phyloP scores from a whole-genome alignment of 1,140 invertebrate genomes.

The Phymorhynchus buccinoides region DNA sequence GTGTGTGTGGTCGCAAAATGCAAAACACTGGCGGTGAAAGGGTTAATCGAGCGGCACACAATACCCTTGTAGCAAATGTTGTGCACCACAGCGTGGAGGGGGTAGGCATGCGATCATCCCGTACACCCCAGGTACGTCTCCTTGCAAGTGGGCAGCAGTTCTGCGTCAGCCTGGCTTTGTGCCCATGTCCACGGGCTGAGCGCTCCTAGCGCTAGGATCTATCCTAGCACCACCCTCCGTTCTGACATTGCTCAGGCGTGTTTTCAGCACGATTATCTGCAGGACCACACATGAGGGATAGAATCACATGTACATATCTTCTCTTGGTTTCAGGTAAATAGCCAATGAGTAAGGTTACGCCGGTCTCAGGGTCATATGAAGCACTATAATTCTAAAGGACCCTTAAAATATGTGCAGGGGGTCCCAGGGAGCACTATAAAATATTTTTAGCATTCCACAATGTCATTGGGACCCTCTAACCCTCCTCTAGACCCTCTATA shows the following conservation, averaged over 20 bases:
- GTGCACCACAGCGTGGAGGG: conserved; percentile 28
- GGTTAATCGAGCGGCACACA: not conserved
- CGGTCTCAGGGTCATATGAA: too few relatives aligned
- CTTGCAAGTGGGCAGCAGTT: conserved; percentile 14
- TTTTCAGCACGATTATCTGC: not conserved
- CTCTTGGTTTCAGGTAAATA: too few relatives aligned
- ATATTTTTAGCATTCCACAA: too few relatives aligned
- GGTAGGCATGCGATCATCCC: conserved; percentile 24
- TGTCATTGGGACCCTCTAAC: too few relatives aligned
- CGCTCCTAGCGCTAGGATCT: not conserved
- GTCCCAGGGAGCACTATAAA: too few relatives aligned
- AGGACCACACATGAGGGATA: not conserved
- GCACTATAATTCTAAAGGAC: too few relatives aligned
- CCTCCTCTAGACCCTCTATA: too few relatives aligned
- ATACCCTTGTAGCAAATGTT: conserved; percentile 23
- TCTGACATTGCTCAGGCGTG: not conserved
- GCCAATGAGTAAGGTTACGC: too few relatives aligned
- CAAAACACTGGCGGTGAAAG: too few relatives aligned
- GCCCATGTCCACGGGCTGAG: conserved; percentile 1
- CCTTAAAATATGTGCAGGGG: too few relatives aligned
- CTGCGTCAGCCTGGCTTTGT: not conserved
- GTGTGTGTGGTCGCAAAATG: too few relatives aligned
- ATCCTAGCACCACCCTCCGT: not conserved
- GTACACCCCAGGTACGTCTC: conserved; percentile 14
- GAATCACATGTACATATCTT: too few relatives aligned